These are phyloP conservation scores for Gobio occitaniae DNA, from an alignment of 2,797 vertebrate genomes.

Conservation along the genomic window DNA sequence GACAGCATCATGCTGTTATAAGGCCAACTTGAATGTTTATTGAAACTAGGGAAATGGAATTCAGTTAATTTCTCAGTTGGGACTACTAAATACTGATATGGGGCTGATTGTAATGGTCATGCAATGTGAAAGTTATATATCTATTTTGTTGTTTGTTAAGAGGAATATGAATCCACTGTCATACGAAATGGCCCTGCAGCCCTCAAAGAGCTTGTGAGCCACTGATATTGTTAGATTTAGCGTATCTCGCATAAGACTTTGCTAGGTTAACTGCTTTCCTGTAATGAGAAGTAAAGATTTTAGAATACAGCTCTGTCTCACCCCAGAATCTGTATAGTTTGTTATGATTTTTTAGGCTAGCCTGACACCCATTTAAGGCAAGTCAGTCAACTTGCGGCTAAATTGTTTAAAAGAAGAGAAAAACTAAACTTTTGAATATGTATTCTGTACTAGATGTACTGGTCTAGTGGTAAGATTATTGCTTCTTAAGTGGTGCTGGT, in stretches of 20 bases:
- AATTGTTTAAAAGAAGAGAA: neutral
- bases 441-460: no score
- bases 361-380: neutral
- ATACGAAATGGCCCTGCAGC: neutral
- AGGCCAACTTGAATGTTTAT: slow-evolving; percentile 34
- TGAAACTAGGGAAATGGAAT: slow-evolving; percentile 8
- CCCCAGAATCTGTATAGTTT: neutral
- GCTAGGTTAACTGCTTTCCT: neutral
- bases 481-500: neutral
- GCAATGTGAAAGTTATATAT: slow-evolving; percentile 1
- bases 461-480: no score
- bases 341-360: neutral
- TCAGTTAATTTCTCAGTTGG: slow-evolving; percentile 25
- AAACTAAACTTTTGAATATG: no score
- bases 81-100: slow-evolving; percentile 18
- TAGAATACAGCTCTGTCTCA: neutral
- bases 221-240: neutral
- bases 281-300: neutral
- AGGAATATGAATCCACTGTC: neutral
- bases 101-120: neutral
- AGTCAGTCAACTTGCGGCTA: neutral
- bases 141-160: slow-evolving; percentile 12
- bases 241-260: neutral
- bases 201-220: slow-evolving; percentile 3
- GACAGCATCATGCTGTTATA: neutral